phyloP scores from a whole-genome alignment of 2,797 vertebrate species.

The Trachurus trachurus region DNA sequence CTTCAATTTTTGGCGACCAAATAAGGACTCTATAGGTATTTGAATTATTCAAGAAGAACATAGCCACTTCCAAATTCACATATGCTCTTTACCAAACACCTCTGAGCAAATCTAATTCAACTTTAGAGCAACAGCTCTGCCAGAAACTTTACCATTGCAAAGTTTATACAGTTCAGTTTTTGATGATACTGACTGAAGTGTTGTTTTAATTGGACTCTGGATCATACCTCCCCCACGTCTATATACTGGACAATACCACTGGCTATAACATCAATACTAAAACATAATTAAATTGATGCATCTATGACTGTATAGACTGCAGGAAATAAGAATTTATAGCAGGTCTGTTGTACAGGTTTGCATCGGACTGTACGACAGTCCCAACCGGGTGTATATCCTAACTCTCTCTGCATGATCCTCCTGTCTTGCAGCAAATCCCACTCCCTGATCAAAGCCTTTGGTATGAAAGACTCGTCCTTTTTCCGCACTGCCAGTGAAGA shows the following conservation, averaged over 20 bases:
- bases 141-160: neutral
- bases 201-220: no score
- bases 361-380: neutral
- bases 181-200: neutral
- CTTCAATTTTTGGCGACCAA: neutral
- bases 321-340: neutral
- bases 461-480: constrained; percentile 80
- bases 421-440: constrained; percentile 57
- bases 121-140: neutral
- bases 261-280: neutral
- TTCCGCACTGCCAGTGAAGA: constrained; percentile 83
- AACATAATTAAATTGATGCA: neutral
- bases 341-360: neutral
- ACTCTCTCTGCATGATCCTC: constrained; percentile 66
- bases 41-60: neutral
- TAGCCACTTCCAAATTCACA: neutral
- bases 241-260: neutral
- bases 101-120: neutral
- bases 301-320: neutral
- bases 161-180: neutral
- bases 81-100: neutral
- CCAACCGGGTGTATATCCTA: neutral
- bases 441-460: constrained; percentile 88
- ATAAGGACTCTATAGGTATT: neutral
- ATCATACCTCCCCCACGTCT: no score